Percentiles rank a stretch among this genome's conserved stretches.
phyloP scores from a whole-genome alignment of 2,113 vertebrate species.

The Struthio camelus region DNA sequence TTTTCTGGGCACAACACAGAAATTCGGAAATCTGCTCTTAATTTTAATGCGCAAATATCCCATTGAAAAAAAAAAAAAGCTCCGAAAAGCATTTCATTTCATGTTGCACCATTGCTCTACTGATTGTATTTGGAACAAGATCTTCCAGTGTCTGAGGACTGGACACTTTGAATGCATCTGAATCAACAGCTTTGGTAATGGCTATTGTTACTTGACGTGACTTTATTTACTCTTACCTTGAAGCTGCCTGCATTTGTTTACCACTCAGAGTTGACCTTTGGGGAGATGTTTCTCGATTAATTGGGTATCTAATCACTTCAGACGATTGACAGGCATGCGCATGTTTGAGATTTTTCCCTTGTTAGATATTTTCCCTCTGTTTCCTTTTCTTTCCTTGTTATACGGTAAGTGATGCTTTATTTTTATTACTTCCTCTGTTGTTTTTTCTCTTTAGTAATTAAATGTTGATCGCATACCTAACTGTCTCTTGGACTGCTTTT shows the following conservation, averaged over 20 bases:
- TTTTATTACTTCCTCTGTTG: neutral
- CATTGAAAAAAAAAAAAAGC: too few relatives aligned
- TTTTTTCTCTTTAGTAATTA: neutral
- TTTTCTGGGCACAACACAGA: neutral
- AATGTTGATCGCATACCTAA: neutral
- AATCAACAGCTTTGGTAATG: neutral
- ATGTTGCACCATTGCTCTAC: accelerated
- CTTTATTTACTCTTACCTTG: neutral
- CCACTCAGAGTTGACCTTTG: neutral
- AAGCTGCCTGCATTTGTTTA: neutral
- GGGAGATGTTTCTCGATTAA: neutral
- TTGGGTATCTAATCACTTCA: neutral
- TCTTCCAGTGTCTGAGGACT: neutral
- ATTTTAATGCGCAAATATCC: neutral
- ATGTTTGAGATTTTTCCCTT: neutral
- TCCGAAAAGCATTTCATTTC: neutral
- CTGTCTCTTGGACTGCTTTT: neutral
- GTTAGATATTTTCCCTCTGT: neutral
- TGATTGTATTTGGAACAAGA: neutral
- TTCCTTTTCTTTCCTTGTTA: neutral
- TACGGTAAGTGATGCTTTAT: neutral
- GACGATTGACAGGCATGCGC: neutral
- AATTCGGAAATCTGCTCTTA: neutral
- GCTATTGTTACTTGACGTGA: neutral
- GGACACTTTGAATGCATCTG: neutral